Evolutionary conservation across 2,113 vertebrate genomes (phyloP).

Genomic region (Percina caprodes): DNA sequence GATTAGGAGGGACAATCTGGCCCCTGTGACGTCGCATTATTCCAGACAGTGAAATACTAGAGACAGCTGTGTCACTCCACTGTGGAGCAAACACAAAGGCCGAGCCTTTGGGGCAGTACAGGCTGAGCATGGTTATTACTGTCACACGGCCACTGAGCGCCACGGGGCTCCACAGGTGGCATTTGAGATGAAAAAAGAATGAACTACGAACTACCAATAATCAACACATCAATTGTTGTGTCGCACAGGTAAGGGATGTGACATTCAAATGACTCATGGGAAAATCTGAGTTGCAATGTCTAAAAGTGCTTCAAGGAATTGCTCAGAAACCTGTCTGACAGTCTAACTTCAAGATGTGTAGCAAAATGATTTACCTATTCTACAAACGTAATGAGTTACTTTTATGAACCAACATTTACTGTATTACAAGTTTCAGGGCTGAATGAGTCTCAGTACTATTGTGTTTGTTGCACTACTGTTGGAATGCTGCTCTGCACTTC

Average conservation of each 20-base stretch:
- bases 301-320: conserved; percentile 7
- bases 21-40: conserved; percentile 65
- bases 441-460: conserved; percentile 1
- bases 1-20: conserved; percentile 73
- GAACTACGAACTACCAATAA: conserved; percentile 15
- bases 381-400: neutral
- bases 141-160: conserved; percentile 28
- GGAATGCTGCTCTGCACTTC: neutral
- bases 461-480: neutral
- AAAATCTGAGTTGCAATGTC: neutral
- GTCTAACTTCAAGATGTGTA: neutral
- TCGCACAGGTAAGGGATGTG: conserved; percentile 10
- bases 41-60: conserved; percentile 69
- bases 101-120: conserved; percentile 36
- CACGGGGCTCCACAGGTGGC: conserved; percentile 58
- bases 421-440: neutral
- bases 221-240: conserved; percentile 22
- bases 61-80: conserved; percentile 75
- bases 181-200: conserved; percentile 23
- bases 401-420: neutral
- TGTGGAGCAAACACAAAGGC: conserved; percentile 63
- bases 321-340: conserved; percentile 1
- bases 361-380: neutral
- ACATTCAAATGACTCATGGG: conserved; percentile 19
- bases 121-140: conserved; percentile 55